Evolutionary conservation across 2,113 vertebrate species (phyloP), one percentile per base, ranked within the genome.

Genomic region (Hippocampus barbouri): DNA sequence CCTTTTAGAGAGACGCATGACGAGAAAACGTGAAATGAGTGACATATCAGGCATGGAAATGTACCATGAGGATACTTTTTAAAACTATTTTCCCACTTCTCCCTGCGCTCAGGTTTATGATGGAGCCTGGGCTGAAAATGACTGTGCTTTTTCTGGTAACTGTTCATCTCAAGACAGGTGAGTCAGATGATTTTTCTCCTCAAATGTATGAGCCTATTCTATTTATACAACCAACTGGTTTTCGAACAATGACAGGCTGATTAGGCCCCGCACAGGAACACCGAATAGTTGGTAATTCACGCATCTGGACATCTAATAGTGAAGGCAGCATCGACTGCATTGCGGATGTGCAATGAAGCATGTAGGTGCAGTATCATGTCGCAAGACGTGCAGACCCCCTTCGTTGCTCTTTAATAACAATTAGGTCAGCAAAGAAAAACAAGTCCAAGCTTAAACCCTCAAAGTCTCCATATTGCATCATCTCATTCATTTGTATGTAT

Each of bases 91-190:
- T 34, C 21, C 41, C 21, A n/a, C 21, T 68, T 41, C n/a, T 2
- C 15, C 18, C 66, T 25, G 30, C 53, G 68, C 61, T 73, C 64
- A 84, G 84, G 59, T 43, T 75, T 61, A 75, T 7, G 23, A 91
- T 90, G 91, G 77, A 66, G 59, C 66, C 54, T 51, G 41, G 53
- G 67, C 73, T 79, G 30, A 75, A 76, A 64, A 27, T 84, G 74
- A 40, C 66, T 45, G 40, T 77, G 66, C 45, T 91, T 66, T 47
- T 86, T 62, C 60, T 89, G 68, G 4, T 82, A 21, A 59, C 77
- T 70, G 5, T 82, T n/a, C 82, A 64, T 51, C 77, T 83, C 11
- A 85, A 47, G 14, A 83, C 81, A 85, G 89, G 91, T 92, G 82
- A 91, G 89, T 82, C 6, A 54, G 15, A n/a, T 27, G 16, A 23